These are phyloP conservation scores for Brachymystax lenok DNA, from an alignment of 2,797 vertebrate genomes.

Conservation along the genomic window DNA sequence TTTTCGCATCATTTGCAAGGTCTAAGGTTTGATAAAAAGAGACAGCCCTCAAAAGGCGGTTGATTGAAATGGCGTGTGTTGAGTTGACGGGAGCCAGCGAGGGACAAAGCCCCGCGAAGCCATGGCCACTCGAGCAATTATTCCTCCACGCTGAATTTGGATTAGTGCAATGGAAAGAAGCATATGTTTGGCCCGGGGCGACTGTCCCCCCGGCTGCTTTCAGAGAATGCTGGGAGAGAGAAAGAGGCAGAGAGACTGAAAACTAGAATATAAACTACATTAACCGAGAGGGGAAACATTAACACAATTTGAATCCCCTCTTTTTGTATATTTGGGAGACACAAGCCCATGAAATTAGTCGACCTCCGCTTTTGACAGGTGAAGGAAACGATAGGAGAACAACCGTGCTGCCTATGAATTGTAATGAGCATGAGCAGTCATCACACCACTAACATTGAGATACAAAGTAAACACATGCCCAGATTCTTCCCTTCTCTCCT, in stretches of 20 bases:
- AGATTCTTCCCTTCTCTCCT: background rate
- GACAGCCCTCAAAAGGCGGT: slow-evolving; percentile 84
- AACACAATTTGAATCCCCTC: slow-evolving; percentile 63
- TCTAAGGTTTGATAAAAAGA: slow-evolving; percentile 89
- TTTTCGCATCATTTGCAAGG: slow-evolving; percentile 78
- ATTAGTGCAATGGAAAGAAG: slow-evolving; percentile 99
- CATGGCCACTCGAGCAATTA: slow-evolving; percentile 99
- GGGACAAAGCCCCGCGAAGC: slow-evolving; percentile 97
- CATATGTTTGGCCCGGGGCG: slow-evolving; percentile 99
- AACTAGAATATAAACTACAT: slow-evolving; percentile 83
- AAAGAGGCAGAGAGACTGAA: slow-evolving; percentile 75
- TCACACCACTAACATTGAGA: background rate
- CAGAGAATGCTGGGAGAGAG: slow-evolving; percentile 88
- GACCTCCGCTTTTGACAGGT: slow-evolving; percentile 36
- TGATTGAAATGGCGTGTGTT: slow-evolving; percentile 99
- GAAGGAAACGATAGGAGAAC: slow-evolving; percentile 26
- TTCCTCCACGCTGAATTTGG: slow-evolving; percentile 99
- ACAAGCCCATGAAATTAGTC: slow-evolving; percentile 37
- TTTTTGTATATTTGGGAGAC: slow-evolving; percentile 50
- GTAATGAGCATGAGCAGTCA: slow-evolving; percentile 13
- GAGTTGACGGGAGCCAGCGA: slow-evolving; percentile 96
- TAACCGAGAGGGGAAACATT: slow-evolving; percentile 71
- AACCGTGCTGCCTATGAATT: slow-evolving; percentile 9
- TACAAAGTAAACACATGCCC: background rate
- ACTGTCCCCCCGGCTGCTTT: slow-evolving; percentile 97